Base-by-base conservation (phyloP, 1,140 invertebrate species). In the Drosophila ogumai region DNA sequence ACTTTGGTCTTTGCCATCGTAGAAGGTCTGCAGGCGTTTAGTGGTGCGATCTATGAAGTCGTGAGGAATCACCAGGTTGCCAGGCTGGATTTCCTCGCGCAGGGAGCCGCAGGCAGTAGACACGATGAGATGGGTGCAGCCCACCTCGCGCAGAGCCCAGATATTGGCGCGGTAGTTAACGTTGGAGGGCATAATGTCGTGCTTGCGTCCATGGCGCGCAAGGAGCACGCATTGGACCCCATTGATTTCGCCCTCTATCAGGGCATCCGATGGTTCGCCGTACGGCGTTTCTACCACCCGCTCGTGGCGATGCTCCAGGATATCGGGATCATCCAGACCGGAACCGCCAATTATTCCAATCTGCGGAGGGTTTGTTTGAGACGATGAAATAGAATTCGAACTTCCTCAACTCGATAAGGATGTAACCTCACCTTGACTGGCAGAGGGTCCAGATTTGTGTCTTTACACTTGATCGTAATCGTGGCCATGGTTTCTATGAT, bases 131-230 rank as follows among this genome's bases (percentile, higher is more conserved):
- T 99, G 98, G 0, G 98, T 99, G 91, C 98, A 99, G 0, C 98
- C 98, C 56, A 95, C 93, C 60, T 96, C 87, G 75, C 97, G 96
- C 56, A 99, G 93, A 1, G 98, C 98, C 96, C 97, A 98, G 49
- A 99, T 96, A 92, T 99, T 99, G 4, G 99, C 99, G 68, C 98
- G 95, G 93, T 99, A 99, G 93, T 99, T 99, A 0, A 99, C 91
- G 59, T 93, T 91, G 7, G 90, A 85, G 1, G 98, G 98, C 92
- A 94, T 96, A 36, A 97, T 95, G 50, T 94, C 94, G 92, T 99
- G 98, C 54, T 96, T 95, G 41, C 96, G 93, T 3, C 98, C 98
- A 94, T 99, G 99, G 80, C 98, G 96, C 0, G 98, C 96, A 15
- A 99, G 90, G 6, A 99, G 90, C 1, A 98, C 96, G 92, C 97